Percentiles rank a stretch among this genome's conserved stretches.
Evolutionary conservation across 2,888 invertebrate genomes (phyloP).

Genomic region (Baronia brevicornis): DNA sequence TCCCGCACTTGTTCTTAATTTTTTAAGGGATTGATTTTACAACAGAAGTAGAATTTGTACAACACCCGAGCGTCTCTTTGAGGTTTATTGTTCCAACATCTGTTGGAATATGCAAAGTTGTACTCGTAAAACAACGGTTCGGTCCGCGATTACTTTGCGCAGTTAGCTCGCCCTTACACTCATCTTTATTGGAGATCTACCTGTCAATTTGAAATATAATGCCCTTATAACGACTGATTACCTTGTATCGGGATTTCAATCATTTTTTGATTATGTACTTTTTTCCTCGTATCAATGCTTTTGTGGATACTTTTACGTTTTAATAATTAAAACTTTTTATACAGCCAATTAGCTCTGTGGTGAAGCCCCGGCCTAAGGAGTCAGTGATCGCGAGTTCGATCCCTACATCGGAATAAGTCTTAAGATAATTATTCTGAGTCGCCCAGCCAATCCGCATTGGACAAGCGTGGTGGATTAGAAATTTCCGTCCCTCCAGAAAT

Average conservation of each 20-base stretch:
- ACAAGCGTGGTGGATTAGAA: too few relatives aligned
- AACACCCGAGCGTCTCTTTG: conserved; percentile 45
- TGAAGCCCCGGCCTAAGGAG: too few relatives aligned
- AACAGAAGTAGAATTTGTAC: conserved; percentile 14
- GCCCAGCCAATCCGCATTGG: too few relatives aligned
- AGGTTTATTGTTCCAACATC: conserved; percentile 64
- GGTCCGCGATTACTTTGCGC: conserved; percentile 50
- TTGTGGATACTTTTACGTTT: background rate
- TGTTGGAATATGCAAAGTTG: conserved; percentile 66
- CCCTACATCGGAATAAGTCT: too few relatives aligned
- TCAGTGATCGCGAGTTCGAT: too few relatives aligned
- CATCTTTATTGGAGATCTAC: conserved; percentile 62
- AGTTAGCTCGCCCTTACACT: conserved; percentile 66
- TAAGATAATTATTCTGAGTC: too few relatives aligned
- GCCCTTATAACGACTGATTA: conserved; percentile 48
- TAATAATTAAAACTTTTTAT: conserved; percentile 12
- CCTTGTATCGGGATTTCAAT: conserved; percentile 12
- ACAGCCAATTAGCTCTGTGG: too few relatives aligned
- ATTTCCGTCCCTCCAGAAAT: too few relatives aligned
- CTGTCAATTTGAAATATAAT: conserved; percentile 62
- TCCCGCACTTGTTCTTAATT: conserved; percentile 40
- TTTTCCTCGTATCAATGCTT: conserved; percentile 1
- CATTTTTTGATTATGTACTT: conserved; percentile 4
- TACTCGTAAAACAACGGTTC: conserved; percentile 53
- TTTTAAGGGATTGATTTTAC: conserved; percentile 45